Evolutionary conservation across 2,797 vertebrate genomes (phyloP), one percentile per base, ranked within the genome.

Genomic region (Anolis apletophallus): DNA sequence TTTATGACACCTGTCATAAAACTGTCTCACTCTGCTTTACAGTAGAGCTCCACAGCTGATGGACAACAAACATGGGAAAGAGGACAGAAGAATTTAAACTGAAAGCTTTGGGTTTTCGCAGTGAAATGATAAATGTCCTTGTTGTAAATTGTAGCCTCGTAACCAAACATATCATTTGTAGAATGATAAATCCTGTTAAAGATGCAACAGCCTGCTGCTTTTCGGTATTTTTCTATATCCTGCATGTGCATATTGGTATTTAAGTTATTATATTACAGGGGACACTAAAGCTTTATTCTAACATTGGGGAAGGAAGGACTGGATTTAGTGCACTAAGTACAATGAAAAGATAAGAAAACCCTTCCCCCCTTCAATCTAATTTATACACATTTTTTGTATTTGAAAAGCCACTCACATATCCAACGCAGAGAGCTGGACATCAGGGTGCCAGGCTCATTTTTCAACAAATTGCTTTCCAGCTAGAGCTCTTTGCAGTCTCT

Each of bases 361-460:
- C 50, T 83, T 87, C 72, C 91, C 88, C 92, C 90, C 84, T 95
- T 91, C 95, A 94, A 95, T 95, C 94, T 94, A 93, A 95, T 95
- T 93, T 93, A 93, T 95, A 76, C 84, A 79, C 80, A 87, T 85
- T 90, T 85, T 93, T 69, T 94, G 40, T 89, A 95, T 94, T 13
- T 3, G 75, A 89, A 92, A 93, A 95, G 91, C 93, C 88, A 92
- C 86, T 72, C 91, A 93, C 79, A 88, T 90, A 79, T 76, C 90
- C 88, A 91, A 91, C 94, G 94, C 94, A 92, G 91, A 91, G 87
- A 91, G 79, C n/a, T 90, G 88, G 84, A 90, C 94, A 93, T 92
- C 59, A 26, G 93, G 93, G 91, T 89, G 92, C 84, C 83, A 93
- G 89, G 55, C 69, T 86, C 54, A 93, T 89, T 91, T 88, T 87